Evolutionary conservation across 2,888 invertebrate genomes (phyloP).

Genomic region (Hypercompe scribonia): DNA sequence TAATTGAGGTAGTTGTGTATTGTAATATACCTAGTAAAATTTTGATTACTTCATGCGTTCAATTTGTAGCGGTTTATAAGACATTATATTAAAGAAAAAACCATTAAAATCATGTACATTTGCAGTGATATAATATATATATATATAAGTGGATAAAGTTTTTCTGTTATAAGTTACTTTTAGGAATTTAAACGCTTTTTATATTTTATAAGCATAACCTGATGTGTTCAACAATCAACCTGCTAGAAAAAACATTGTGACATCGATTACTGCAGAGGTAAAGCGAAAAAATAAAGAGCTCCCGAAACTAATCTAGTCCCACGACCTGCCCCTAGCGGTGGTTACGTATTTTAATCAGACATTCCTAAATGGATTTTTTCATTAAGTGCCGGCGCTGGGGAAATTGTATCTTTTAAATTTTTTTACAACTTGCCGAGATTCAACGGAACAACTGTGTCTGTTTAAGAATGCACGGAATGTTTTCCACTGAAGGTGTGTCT

Average conservation of each 20-base stretch:
- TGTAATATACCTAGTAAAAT: neutral
- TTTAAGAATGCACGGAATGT: constrained; percentile 49
- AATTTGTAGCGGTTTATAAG: neutral
- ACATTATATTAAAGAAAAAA: neutral
- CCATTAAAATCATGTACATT: neutral
- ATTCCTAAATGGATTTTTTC: constrained; percentile 78
- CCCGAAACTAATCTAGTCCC: constrained; percentile 80
- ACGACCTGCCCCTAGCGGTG: constrained; percentile 67
- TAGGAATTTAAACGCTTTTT: neutral
- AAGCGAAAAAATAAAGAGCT: constrained; percentile 72
- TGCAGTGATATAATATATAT: neutral
- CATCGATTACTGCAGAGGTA: constrained; percentile 65
- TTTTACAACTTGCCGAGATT: constrained; percentile 55
- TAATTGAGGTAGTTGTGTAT: neutral
- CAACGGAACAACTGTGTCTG: constrained; percentile 54
- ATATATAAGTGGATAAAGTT: too few relatives aligned
- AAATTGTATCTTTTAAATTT: constrained; percentile 64
- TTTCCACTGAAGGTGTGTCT: constrained; percentile 37
- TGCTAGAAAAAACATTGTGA: constrained; percentile 56
- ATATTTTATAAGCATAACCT: neutral
- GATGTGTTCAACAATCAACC: constrained; percentile 28
- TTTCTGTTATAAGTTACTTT: neutral
- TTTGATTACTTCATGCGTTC: neutral
- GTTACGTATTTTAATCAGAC: constrained; percentile 80
- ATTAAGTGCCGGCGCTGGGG: constrained; percentile 54